phyloP scores from a whole-genome alignment of 2,113 vertebrate species.

The Heliornis fulica region DNA sequence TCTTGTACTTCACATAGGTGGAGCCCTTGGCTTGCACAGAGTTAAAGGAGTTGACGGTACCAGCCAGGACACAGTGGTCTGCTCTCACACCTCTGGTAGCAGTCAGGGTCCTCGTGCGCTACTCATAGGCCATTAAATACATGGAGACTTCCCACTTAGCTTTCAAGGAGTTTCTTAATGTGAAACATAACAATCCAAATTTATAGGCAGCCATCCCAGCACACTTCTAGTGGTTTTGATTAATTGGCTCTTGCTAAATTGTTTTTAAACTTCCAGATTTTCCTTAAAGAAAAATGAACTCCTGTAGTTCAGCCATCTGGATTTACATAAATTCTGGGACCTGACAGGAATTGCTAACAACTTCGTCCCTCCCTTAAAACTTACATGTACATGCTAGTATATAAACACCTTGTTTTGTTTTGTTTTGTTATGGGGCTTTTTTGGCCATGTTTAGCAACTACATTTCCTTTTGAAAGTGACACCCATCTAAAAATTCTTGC shows the following conservation, averaged over 20 bases:
- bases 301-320: conserved; percentile 6
- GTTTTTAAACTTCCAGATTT: conserved; percentile 44
- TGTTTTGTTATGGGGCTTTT: background rate
- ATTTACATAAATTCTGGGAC: background rate
- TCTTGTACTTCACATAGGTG: background rate
- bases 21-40: background rate
- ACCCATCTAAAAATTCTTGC: background rate
- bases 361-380: background rate
- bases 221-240: conserved; percentile 1
- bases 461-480: background rate
- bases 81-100: background rate
- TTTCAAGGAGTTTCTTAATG: background rate
- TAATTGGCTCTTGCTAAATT: conserved; percentile 11
- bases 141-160: background rate
- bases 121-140: background rate
- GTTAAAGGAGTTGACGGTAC: background rate
- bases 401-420: background rate
- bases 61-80: background rate
- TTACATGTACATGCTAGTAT: background rate
- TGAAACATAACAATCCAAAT: background rate
- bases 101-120: too few species aligned
- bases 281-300: background rate
- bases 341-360: background rate
- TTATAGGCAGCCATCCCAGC: background rate
- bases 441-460: background rate